Percentiles rank a stretch among this genome's conserved stretches.
Evolutionary conservation across 1,140 invertebrate genomes (phyloP).

Genomic region (Drosophila rhopaloa): DNA sequence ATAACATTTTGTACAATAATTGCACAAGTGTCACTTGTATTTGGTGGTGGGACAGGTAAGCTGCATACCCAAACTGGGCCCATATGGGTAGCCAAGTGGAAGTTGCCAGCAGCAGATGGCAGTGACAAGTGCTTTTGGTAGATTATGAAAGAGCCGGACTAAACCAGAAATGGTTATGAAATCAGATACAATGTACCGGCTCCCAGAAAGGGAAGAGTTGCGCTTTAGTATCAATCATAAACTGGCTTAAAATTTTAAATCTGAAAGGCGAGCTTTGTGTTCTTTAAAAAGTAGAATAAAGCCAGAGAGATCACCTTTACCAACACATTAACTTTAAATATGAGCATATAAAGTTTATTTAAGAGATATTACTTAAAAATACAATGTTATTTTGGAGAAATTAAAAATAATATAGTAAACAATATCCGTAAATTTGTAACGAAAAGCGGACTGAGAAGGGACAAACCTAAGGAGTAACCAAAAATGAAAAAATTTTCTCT

Average conservation of each 20-base stretch:
- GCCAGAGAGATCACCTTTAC: too few relatives aligned
- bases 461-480: background rate
- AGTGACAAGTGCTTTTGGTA: constrained; percentile 38
- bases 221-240: background rate
- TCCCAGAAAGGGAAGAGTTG: constrained; percentile 1
- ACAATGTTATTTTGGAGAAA: too few relatives aligned
- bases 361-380: too few relatives aligned
- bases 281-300: too few relatives aligned
- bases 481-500: constrained; percentile 28
- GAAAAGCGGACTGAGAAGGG: too few relatives aligned
- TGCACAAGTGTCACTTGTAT: constrained; percentile 70
- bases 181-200: constrained; percentile 18
- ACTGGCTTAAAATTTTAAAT: background rate
- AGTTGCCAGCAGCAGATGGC: constrained; percentile 21
- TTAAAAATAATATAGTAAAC: too few relatives aligned
- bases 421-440: too few relatives aligned
- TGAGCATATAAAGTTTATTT: too few relatives aligned
- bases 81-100: constrained; percentile 28
- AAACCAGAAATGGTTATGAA: constrained; percentile 34
- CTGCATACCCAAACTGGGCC: constrained; percentile 40
- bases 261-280: background rate
- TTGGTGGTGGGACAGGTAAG: constrained; percentile 43
- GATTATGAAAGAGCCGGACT: constrained; percentile 40
- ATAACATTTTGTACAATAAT: constrained; percentile 66
- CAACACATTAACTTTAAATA: too few relatives aligned